Evolutionary conservation across 2,888 invertebrate genomes (phyloP).

Genomic region (Onthophagus sagittarius): DNA sequence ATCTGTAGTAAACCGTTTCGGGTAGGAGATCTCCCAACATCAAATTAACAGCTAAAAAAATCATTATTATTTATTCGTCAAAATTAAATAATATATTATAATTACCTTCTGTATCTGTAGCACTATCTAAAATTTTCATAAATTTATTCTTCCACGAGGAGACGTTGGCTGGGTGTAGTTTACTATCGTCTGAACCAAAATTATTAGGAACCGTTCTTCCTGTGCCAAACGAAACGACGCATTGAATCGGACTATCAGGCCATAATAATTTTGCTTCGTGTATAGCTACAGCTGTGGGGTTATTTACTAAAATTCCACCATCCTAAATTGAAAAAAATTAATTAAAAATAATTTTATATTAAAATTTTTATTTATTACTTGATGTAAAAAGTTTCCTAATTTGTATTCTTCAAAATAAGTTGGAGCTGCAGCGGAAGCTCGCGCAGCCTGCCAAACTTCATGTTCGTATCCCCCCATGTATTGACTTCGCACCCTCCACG

Average conservation of each 20-base stretch:
- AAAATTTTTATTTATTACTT: slow-evolving; percentile 46
- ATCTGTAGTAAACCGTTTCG: slow-evolving; percentile 70
- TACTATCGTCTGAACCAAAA: slow-evolving; percentile 36
- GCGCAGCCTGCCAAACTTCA: slow-evolving; percentile 76
- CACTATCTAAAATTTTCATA: slow-evolving; percentile 75
- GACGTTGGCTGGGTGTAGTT: slow-evolving; percentile 38
- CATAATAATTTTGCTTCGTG: slow-evolving; percentile 83
- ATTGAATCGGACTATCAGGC: slow-evolving; percentile 70
- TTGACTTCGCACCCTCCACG: slow-evolving; percentile 64
- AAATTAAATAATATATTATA: slow-evolving; percentile 8
- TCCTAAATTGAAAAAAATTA: slow-evolving; percentile 51
- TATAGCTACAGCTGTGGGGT: slow-evolving; percentile 82
- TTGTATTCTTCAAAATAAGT: slow-evolving; percentile 84
- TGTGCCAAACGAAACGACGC: slow-evolving; percentile 82
- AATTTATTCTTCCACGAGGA: slow-evolving; percentile 76
- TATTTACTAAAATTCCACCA: slow-evolving; percentile 82
- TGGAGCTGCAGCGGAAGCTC: slow-evolving; percentile 89
- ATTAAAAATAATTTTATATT: slow-evolving; percentile 4
- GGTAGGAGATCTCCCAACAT: slow-evolving; percentile 73
- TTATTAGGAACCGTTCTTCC: slow-evolving; percentile 55
- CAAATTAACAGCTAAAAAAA: slow-evolving; percentile 66
- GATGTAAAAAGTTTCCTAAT: slow-evolving; percentile 65
- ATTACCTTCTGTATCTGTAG: slow-evolving; percentile 83
- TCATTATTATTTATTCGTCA: slow-evolving; percentile 17
- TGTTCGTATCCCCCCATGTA: slow-evolving; percentile 69